phyloP scores from a whole-genome alignment of 2,888 invertebrate species.

The Drosophila borealis region DNA sequence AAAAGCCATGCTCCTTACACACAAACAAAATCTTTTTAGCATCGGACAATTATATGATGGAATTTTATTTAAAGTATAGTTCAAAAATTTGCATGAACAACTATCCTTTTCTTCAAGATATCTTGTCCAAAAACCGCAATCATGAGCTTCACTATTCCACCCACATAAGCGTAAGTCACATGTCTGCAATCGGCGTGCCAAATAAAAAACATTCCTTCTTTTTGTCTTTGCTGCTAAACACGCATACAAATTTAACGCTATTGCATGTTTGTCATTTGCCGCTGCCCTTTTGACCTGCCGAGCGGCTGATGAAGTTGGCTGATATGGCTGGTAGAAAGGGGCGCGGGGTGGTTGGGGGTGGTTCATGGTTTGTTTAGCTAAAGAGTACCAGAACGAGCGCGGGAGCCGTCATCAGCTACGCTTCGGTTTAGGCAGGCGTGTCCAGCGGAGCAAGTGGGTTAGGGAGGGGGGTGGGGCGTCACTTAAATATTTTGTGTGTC shows the following conservation, averaged over 20 bases:
- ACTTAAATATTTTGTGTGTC: conserved; percentile 46
- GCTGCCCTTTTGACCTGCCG: conserved; percentile 64
- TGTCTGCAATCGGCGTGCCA: no score
- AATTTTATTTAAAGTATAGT: no score
- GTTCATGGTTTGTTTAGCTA: conserved; percentile 15
- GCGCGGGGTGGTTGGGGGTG: background rate
- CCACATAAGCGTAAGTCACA: no score
- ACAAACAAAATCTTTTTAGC: no score
- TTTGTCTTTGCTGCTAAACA: conserved; percentile 35
- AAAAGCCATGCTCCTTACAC: no score
- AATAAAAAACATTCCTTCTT: no score
- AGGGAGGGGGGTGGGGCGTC: background rate
- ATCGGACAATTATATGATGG: no score
- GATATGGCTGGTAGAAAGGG: conserved; percentile 42
- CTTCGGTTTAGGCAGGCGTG: conserved; percentile 41
- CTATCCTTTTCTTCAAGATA: no score
- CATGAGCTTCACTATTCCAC: no score
- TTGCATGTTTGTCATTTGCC: conserved; percentile 67
- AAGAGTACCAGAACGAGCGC: conserved; percentile 15
- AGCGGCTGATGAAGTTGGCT: conserved; percentile 54
- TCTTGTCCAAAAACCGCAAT: no score
- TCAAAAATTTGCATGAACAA: no score
- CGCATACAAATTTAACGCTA: conserved; percentile 78
- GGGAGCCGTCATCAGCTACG: conserved; percentile 51
- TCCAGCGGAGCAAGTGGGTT: conserved; percentile 26